Evolutionary conservation across 35 echinoderm and acorn worm species (phyloP).

Genomic region (Anneissia japonica): DNA sequence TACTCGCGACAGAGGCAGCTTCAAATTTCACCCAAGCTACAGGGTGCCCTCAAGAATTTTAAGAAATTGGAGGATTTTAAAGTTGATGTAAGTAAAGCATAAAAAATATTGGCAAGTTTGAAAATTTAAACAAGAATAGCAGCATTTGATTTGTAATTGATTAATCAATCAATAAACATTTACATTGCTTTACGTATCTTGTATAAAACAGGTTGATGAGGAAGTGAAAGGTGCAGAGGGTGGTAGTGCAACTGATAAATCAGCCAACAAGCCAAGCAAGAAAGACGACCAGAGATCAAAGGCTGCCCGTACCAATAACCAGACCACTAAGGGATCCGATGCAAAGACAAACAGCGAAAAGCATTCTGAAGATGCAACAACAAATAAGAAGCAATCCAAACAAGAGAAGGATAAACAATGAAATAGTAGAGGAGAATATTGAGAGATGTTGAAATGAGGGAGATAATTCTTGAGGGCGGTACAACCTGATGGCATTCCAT

Average conservation of each 20-base stretch:
- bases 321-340: not conserved
- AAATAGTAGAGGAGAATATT: not conserved
- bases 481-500: not conserved
- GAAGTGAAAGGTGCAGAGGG: not conserved
- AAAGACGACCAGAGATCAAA: not conserved
- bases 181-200: not conserved
- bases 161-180: too few relatives aligned
- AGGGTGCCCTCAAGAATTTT: conserved; percentile 66
- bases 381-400: not conserved
- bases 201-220: not conserved
- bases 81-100: conserved; percentile 60
- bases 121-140: too few relatives aligned
- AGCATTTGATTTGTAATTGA: too few relatives aligned
- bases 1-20: conserved; percentile 63
- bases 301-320: not conserved
- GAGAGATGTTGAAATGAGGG: not conserved
- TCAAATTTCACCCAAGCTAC: conserved; percentile 51
- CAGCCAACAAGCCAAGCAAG: not conserved
- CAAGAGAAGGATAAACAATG: not conserved
- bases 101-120: too few relatives aligned
- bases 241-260: not conserved
- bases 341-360: not conserved
- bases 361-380: not conserved
- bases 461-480: not conserved
- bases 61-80: conserved; percentile 88